phyloP scores from a whole-genome alignment of 2,113 vertebrate genomes.

The Anser cygnoides region DNA sequence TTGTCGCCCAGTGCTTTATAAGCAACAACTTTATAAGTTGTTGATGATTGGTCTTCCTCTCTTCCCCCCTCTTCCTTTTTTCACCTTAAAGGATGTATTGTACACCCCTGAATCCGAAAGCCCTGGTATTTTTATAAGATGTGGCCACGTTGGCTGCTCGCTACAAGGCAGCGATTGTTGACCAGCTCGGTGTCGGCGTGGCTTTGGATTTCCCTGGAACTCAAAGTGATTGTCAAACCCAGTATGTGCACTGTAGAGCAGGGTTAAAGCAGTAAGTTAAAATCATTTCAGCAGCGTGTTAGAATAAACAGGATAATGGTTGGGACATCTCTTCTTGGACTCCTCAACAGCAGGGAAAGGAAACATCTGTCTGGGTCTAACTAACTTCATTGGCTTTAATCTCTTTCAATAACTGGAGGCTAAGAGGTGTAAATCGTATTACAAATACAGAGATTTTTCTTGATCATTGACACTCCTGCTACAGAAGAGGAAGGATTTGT shows the following conservation, averaged over 20 bases:
- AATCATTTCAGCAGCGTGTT: conserved; percentile 34
- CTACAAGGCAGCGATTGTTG: not conserved
- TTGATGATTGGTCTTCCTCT: not conserved
- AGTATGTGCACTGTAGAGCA: not conserved
- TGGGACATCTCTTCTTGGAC: conserved; percentile 16
- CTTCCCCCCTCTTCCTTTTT: not conserved
- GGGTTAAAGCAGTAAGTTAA: conserved; percentile 9
- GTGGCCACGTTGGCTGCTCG: not conserved
- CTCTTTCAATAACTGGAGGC: not conserved
- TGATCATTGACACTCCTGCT: not conserved
- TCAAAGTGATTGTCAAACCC: not conserved
- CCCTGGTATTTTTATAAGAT: not conserved
- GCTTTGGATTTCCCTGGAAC: not conserved
- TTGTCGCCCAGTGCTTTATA: not conserved
- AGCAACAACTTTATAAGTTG: not conserved
- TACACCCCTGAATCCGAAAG: not conserved
- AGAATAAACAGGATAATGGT: conserved; percentile 37
- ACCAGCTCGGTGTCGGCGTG: not conserved
- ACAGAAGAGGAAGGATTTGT: not conserved
- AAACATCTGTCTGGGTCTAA: conserved; percentile 61
- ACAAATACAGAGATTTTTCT: not conserved
- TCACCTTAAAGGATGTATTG: not conserved
- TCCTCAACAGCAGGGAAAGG: conserved; percentile 30
- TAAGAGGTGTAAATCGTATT: not conserved
- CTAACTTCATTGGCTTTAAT: conserved; percentile 43